Evolutionary conservation across 2,888 invertebrate species (phyloP).

Genomic region (Sarcophaga carnaria): DNA sequence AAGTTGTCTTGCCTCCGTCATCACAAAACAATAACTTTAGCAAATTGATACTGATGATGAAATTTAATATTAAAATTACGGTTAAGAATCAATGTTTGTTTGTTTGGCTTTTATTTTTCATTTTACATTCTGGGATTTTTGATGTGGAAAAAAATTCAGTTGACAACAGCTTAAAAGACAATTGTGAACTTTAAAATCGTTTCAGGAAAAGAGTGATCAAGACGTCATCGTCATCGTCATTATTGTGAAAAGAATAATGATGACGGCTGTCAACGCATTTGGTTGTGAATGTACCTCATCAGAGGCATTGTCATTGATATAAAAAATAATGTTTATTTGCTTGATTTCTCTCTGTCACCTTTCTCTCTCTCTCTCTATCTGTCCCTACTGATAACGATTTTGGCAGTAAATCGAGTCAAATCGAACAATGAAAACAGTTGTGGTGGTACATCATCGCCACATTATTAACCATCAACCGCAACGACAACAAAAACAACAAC

Average conservation of each 20-base stretch:
- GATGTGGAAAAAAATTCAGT: slow-evolving; percentile 3
- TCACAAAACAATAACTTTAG: neutral
- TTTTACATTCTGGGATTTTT: neutral
- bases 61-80: slow-evolving; percentile 8
- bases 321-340: slow-evolving; percentile 21
- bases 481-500: neutral
- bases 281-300: slow-evolving; percentile 7
- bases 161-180: slow-evolving; percentile 22
- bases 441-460: slow-evolving; percentile 34
- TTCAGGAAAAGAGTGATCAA: slow-evolving; percentile 2
- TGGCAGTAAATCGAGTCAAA: slow-evolving; percentile 47
- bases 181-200: slow-evolving; percentile 7
- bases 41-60: slow-evolving; percentile 20
- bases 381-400: slow-evolving; percentile 4
- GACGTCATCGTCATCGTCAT: slow-evolving; percentile 28
- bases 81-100: neutral
- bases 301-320: slow-evolving; percentile 34
- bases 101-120: neutral
- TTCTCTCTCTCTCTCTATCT: neutral
- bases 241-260: slow-evolving; percentile 1
- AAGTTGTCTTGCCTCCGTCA: slow-evolving; percentile 14
- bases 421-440: slow-evolving; percentile 44
- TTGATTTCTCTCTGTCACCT: slow-evolving; percentile 5
- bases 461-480: slow-evolving; percentile 27
- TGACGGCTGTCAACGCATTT: slow-evolving; percentile 20